Conservation (phyloP, 2,113 vertebrate genomes). For the Oryctolagus cuniculus region mOryCun1.1 NC_091442.1:45565001-45565500, state of each 20-base stretch:
- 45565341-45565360: slow-evolving; percentile 45
- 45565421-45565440: background rate
- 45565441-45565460: background rate
- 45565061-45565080: background rate
- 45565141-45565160: background rate
- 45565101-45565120: background rate
- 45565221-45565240: background rate
- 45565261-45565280: background rate
- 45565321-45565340: slow-evolving; percentile 8
- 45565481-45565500: no score
- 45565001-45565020: slow-evolving; percentile 6
- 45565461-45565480: no score
- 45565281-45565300: background rate
- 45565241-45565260: background rate
- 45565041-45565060: background rate
- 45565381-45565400: background rate
- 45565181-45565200: slow-evolving; percentile 32
- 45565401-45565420: background rate
- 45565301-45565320: background rate
- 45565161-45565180: background rate
- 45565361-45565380: slow-evolving; percentile 18
- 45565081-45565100: background rate
- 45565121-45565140: slow-evolving; percentile 38
- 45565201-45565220: background rate
- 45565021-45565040: slow-evolving; percentile 21